Percentiles rank a stretch among this genome's conserved stretches.
Conservation (phyloP, 2,888 invertebrate species). For the Drosophila gaucha region DNA sequence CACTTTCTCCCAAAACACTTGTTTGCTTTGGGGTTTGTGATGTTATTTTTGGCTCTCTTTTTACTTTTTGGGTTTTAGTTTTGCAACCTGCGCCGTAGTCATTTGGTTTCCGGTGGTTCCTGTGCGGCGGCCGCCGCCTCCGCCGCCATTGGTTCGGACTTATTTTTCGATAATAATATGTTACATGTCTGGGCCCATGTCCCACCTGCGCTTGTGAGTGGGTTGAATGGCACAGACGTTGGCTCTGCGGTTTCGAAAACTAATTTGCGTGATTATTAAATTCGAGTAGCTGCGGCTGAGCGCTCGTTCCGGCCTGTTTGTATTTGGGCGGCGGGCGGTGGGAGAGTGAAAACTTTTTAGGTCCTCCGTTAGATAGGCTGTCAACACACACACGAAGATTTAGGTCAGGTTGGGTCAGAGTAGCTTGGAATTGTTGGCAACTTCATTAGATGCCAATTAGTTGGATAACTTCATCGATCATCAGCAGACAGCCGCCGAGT, state of each 20-base stretch:
- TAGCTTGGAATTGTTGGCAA: constrained; percentile 26
- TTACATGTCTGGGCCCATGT: constrained; percentile 50
- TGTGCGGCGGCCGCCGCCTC: constrained; percentile 41
- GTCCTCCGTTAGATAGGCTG: constrained; percentile 27
- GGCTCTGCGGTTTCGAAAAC: constrained; percentile 68
- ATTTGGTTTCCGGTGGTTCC: constrained; percentile 71
- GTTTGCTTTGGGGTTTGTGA: constrained; percentile 21
- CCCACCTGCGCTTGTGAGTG: constrained; percentile 42
- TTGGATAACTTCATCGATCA: constrained; percentile 57
- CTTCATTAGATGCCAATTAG: constrained; percentile 68
- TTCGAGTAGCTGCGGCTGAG: constrained; percentile 39
- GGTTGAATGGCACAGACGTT: constrained; percentile 27
- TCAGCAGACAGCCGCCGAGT: constrained; percentile 30
- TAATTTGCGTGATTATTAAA: constrained; percentile 78
- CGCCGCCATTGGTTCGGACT: constrained; percentile 19
- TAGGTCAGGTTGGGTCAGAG: constrained; percentile 32
- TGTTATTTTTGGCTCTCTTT: constrained; percentile 2
- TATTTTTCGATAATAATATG: constrained; percentile 78
- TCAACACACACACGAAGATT: constrained; percentile 45
- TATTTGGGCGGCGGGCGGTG: background rate
- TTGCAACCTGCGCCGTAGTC: constrained; percentile 61
- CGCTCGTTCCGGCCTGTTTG: constrained; percentile 6
- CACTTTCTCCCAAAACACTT: constrained; percentile 9
- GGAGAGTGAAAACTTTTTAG: constrained; percentile 42
- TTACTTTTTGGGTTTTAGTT: constrained; percentile 50